Conservation (phyloP, 2,113 vertebrate genomes). For the Ivindomyrus marchei region DNA sequence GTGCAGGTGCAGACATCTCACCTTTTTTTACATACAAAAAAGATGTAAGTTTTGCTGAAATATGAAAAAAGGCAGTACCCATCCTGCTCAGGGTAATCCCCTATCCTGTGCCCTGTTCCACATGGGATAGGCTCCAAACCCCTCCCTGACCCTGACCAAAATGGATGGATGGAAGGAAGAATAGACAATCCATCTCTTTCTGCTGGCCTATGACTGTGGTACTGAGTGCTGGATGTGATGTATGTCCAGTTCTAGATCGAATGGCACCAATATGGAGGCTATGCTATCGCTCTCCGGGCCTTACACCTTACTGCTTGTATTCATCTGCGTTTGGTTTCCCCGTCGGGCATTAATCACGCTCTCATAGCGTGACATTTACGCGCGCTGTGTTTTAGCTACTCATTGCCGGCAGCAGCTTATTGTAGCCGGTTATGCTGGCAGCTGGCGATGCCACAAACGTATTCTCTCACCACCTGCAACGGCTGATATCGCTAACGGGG, state of each 20-base stretch:
- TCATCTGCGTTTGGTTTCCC: background rate
- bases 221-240: background rate
- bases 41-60: background rate
- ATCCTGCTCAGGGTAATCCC: background rate
- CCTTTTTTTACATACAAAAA: background rate
- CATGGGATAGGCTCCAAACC: background rate
- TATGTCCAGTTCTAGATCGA: background rate
- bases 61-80: background rate
- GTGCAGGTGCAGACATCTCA: background rate
- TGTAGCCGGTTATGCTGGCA: too few species aligned
- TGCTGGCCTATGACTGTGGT: background rate
- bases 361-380: background rate
- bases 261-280: background rate
- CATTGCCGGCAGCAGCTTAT: background rate
- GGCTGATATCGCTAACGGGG: background rate
- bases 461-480: background rate
- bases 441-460: background rate
- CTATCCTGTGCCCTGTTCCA: background rate
- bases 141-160: background rate
- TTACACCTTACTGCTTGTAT: background rate
- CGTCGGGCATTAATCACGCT: background rate
- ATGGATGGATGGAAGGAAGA: background rate
- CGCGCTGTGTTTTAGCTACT: too few species aligned
- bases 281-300: background rate
- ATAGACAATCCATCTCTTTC: background rate